Base-by-base conservation (phyloP, 2,113 vertebrate genomes). In the Phocoena sinus region DNA sequence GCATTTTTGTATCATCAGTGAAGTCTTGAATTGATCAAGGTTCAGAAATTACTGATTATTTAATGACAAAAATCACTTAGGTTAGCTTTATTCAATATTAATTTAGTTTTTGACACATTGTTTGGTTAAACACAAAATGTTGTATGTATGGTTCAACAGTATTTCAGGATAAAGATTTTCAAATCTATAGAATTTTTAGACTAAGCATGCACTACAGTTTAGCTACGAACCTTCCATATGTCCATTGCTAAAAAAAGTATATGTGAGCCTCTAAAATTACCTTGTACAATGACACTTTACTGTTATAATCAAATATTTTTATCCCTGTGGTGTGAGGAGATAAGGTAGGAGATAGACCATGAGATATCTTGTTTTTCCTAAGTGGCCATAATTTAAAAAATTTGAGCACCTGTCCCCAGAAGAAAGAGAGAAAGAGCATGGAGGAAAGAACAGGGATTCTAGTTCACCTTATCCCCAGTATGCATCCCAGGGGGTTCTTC, bases 81-180 rank as follows among this genome's bases (percentile, higher is more conserved):
- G 23, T 86, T 76, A 41, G 58, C 6, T 76, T 81, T 20, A 3
- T 47, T 96, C 60, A 79, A 15, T 50, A 65, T 56, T 80, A 81
- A 67, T 67, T 74, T 86, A 58, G n/a, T 89, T 87, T 88, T 53
- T 82, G 90, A 4, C 4, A 1, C 25, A n/a, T 62, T 85, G 25
- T 36, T 94, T 31, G 10, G 11, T 25, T 88, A 71, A 53, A 2
- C 5, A 56, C 31, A 87, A 85, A 88, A 50, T 28, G 9, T 47
- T 36, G 2, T 10, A 33, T 84, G 31, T 56, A 17, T 31, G 3
- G 28, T 38, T 74, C 25, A 71, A 28, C n/a, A n/a, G 15, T 67
- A 76, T 90, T 76, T 88, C 31, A 79, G 6, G 67, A n/a, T n/a
- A 87, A 74, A 87, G 13, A 31, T 58, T 73, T 89, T 95, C 60